A percentile compares a stretch with the other conserved stretches of the same genome.
phyloP scores from a whole-genome alignment of 2,113 vertebrate species.

The Ciconia boyciana region DNA sequence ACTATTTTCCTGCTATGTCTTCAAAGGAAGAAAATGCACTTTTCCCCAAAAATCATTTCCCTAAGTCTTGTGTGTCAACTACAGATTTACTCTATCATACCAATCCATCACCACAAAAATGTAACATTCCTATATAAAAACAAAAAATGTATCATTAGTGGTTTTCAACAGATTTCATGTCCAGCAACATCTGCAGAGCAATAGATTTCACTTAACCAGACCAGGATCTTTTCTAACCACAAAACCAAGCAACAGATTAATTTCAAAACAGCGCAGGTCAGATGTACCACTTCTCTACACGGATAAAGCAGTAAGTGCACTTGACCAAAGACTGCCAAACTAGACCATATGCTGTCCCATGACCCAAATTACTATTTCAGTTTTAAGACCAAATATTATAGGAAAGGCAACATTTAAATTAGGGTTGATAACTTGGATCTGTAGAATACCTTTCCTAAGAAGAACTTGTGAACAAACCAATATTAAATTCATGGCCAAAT shows the following conservation, averaged over 20 bases:
- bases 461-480: neutral
- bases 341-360: neutral
- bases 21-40: conserved; percentile 36
- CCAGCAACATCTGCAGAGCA: conserved; percentile 56
- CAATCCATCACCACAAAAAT: conserved; percentile 64
- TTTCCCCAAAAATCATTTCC: neutral
- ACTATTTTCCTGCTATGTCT: neutral
- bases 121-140: conserved; percentile 51
- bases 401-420: neutral
- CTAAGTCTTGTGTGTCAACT: neutral
- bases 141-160: conserved; percentile 62
- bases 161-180: conserved; percentile 50
- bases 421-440: neutral
- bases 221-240: conserved; percentile 51
- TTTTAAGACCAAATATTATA: neutral
- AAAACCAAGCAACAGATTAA: conserved; percentile 44
- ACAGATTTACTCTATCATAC: conserved; percentile 34
- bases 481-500: neutral
- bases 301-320: neutral
- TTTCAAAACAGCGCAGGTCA: conserved; percentile 51
- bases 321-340: neutral
- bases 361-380: neutral
- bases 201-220: conserved; percentile 49
- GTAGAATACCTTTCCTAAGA: neutral
- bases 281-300: neutral